Evolutionary conservation across 2,797 vertebrate species (phyloP), one percentile per base, ranked within the genome.

Genomic region (Pipistrellus kuhlii): DNA sequence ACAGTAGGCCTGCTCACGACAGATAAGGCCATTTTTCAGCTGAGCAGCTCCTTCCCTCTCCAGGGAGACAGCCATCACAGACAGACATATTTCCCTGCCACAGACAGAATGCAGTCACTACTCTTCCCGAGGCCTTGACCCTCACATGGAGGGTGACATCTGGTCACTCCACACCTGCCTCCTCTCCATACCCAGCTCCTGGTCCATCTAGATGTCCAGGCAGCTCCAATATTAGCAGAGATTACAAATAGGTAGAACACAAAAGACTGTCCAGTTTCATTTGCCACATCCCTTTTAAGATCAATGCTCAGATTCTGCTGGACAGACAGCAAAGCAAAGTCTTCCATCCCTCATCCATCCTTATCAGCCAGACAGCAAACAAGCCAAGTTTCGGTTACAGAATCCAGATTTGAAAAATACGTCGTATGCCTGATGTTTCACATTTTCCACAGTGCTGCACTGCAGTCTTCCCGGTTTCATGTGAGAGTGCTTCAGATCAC

Each of bases 301-400:
- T 85, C 66, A 4, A 62, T 69, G 46, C 83, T 96, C 87, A 44
- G 51, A 11, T 82, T 96, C 92, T 78, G 13, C 64, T 30, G 23
- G 2, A 62, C 92, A 97, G 94, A 80, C 80, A 80, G 75, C 93
- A 84, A 95, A 93, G 93, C 96, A 7, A 57, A 57, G 94, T 75
- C 88, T 51, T 94, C 2, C 2, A 0, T 96, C 83, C 95, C 88
- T 95, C 93, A 94, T 95, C 53, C 51, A 48, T 95, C 32, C 86
- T 98, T 98, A 98, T 97, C 98, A 98, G 93, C 95, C 96, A 71
- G 9, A 51, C 95, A 80, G 90, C 92, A 97, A 97, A 90, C 20
- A 71, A 93, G 97, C 96, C 96, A 98, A 97, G 95, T 96, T 97
- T 97, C 75, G 1, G 85, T 97, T 94, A 92, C 83, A 89, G 90